Base-by-base conservation (phyloP, 1,140 invertebrate genomes). In the Acyrthosiphon pisum region DNA sequence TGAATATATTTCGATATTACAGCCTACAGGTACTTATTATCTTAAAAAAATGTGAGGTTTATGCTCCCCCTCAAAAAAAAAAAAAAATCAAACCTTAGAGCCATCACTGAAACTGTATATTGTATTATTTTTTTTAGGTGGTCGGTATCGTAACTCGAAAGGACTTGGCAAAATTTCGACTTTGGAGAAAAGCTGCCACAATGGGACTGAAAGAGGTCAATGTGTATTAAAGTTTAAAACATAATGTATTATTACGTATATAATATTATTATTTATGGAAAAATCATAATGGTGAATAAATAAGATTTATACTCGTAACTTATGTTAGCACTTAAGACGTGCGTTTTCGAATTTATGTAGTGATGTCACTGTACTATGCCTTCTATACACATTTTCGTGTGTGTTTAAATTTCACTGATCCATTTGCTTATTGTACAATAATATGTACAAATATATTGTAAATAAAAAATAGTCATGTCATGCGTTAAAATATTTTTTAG, bases 121-220 rank as follows among this genome's bases (percentile, higher is more conserved):
- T 94, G 7, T 37, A 94, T 94, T 86, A 94, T 76, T 20, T 56
- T 35, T 94, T 94, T 44, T 76, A 94, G 94, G 94, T 94, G 6
- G 97, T 99, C 94, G 99, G 99, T 23, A 98, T 99, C 96, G 97
- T 99, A 92, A 99, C 99, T 1, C 96, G 99, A 88, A 99, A 99
- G 96, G 98, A 99, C 95, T 96, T 99, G 46, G 98, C 98, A 0
- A 96, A 98, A 93, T 98, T 97, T 94, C 95, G 97, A 94, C 96
- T 97, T 30, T 97, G 97, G 97, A 96, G 96, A 94, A 97, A 97
- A 94, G 95, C 96, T 94, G 97, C 97, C 68, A 96, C 96, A 94
- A 97, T 98, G 96, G 97, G 97, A 35, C 96, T 98, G 94, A 97
- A 97, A 94, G 97, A 98, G 95, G 95, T 98, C 94, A 95, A 97